Conservation (phyloP, 2,888 invertebrate genomes). For the Tetheella fluctuosa region DNA sequence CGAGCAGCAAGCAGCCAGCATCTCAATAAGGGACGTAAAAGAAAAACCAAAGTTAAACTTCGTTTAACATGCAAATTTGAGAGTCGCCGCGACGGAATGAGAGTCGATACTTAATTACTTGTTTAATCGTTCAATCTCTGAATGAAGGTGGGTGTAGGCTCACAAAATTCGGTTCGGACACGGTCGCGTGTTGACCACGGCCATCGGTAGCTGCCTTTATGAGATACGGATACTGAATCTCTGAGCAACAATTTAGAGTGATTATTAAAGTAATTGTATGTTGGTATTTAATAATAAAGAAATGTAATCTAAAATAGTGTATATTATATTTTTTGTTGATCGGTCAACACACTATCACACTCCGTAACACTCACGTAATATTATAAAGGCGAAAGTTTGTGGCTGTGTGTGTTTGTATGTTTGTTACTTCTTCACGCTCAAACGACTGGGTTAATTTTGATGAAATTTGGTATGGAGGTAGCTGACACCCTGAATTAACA, state of each 20-base stretch:
- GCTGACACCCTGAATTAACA: too few species aligned
- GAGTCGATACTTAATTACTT: constrained; percentile 83
- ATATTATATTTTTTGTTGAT: neutral
- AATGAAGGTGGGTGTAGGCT: constrained; percentile 64
- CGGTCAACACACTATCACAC: too few species aligned
- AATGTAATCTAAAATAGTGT: too few species aligned
- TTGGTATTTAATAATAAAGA: neutral
- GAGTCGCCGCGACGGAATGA: constrained; percentile 80
- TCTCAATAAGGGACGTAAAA: constrained; percentile 79
- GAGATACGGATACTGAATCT: constrained; percentile 24
- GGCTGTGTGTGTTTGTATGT: too few species aligned
- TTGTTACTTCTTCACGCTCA: too few species aligned
- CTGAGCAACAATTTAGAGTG: constrained; percentile 12
- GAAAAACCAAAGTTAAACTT: constrained; percentile 78
- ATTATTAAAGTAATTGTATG: neutral
- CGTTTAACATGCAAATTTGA: constrained; percentile 85
- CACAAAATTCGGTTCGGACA: constrained; percentile 45
- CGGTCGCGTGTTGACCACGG: constrained; percentile 27
- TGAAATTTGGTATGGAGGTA: too few species aligned
- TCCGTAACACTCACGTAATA: too few species aligned
- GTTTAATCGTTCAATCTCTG: constrained; percentile 81
- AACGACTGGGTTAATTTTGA: too few species aligned
- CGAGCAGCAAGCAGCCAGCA: constrained; percentile 51
- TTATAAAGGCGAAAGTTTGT: too few species aligned
- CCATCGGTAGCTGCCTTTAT: constrained; percentile 39